Conservation (phyloP, 2,797 vertebrate genomes). For the Pangasius djambal region DNA sequence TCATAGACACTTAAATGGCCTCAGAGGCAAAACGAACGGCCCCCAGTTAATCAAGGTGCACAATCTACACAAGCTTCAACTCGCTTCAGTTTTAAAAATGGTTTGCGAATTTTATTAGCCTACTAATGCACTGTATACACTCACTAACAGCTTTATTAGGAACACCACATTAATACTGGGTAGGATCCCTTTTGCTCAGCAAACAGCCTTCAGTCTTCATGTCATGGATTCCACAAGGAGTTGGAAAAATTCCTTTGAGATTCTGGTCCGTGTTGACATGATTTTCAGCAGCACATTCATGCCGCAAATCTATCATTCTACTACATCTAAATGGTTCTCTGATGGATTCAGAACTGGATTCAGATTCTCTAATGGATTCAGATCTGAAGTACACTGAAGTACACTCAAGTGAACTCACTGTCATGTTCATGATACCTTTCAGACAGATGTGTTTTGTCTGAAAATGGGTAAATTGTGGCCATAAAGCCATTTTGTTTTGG, state of each 20-base stretch:
- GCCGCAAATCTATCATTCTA: background rate
- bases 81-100: background rate
- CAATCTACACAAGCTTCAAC: background rate
- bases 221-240: background rate
- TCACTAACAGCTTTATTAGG: background rate
- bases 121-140: background rate
- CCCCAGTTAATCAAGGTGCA: background rate
- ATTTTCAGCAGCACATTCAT: background rate
- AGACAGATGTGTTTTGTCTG: background rate
- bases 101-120: no score
- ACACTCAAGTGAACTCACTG: background rate
- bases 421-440: background rate
- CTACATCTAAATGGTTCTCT: background rate
- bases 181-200: background rate
- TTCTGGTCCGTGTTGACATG: background rate
- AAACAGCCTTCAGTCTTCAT: background rate
- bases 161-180: background rate
- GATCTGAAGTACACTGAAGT: background rate
- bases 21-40: background rate
- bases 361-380: background rate
- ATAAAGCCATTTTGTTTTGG: background rate
- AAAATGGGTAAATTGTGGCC: background rate
- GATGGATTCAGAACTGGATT: background rate
- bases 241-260: background rate
- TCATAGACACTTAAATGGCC: background rate